Conservation (phyloP, 2,113 vertebrate genomes). For the Spheniscus mendiculus region DNA sequence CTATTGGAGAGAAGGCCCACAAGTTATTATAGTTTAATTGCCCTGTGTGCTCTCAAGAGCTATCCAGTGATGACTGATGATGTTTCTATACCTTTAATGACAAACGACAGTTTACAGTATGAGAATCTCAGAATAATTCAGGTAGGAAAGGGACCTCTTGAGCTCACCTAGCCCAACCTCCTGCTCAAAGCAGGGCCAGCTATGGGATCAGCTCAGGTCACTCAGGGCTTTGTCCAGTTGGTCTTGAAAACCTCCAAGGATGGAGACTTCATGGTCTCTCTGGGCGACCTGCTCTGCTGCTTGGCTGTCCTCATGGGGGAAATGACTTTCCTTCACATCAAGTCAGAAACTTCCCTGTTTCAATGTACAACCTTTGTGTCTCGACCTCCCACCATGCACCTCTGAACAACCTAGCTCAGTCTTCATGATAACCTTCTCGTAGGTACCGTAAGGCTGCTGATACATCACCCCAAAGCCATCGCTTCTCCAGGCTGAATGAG, state of each 20-base stretch:
- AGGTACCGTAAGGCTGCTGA: background rate
- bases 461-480: background rate
- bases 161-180: background rate
- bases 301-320: background rate
- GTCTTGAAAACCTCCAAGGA: background rate
- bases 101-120: background rate
- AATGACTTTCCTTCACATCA: background rate
- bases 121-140: background rate
- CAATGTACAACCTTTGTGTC: background rate
- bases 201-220: background rate
- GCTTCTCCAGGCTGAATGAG: background rate
- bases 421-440: fast-evolving
- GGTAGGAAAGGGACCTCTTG: background rate
- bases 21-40: background rate
- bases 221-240: background rate
- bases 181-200: background rate
- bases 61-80: background rate
- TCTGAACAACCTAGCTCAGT: background rate
- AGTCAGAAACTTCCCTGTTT: background rate
- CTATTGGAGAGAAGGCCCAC: background rate
- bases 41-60: background rate
- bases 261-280: background rate
- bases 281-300: background rate
- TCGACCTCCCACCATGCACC: fast-evolving
- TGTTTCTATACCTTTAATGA: background rate